phyloP scores from a whole-genome alignment of 2,888 invertebrate species.

The Allygus modestus region DNA sequence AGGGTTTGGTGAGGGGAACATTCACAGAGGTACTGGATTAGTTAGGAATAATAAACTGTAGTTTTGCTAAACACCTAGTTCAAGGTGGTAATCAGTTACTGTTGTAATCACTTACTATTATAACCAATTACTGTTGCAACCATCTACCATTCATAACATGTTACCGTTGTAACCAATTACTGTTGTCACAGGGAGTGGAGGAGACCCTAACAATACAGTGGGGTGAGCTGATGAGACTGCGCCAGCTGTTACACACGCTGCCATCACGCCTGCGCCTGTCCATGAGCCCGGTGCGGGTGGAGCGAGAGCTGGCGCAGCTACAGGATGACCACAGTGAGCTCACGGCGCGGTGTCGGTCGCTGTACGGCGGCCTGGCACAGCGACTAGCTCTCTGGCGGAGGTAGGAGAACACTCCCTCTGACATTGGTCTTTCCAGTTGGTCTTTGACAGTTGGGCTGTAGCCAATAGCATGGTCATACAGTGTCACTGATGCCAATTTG shows the following conservation, averaged over 20 bases:
- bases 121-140: too few species aligned
- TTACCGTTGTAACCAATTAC: background rate
- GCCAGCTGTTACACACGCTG: constrained; percentile 87
- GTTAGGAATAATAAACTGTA: too few species aligned
- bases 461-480: too few species aligned
- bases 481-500: too few species aligned
- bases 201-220: constrained; percentile 85
- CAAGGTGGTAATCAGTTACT: too few species aligned
- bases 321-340: constrained; percentile 86
- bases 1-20: too few species aligned
- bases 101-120: too few species aligned
- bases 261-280: constrained; percentile 86
- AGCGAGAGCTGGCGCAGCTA: constrained; percentile 85
- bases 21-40: too few species aligned
- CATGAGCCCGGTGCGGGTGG: constrained; percentile 85
- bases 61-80: too few species aligned
- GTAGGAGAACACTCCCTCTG: background rate
- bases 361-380: constrained; percentile 81
- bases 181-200: constrained; percentile 75
- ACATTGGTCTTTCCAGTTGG: too few species aligned
- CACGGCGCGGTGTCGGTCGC: constrained; percentile 83
- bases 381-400: constrained; percentile 82
- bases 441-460: too few species aligned
- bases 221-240: constrained; percentile 86
- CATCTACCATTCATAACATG: too few species aligned